Conservation (phyloP, 30 jellyfish, hydroid and myxozoan species). For the Hydra vulgaris region DNA sequence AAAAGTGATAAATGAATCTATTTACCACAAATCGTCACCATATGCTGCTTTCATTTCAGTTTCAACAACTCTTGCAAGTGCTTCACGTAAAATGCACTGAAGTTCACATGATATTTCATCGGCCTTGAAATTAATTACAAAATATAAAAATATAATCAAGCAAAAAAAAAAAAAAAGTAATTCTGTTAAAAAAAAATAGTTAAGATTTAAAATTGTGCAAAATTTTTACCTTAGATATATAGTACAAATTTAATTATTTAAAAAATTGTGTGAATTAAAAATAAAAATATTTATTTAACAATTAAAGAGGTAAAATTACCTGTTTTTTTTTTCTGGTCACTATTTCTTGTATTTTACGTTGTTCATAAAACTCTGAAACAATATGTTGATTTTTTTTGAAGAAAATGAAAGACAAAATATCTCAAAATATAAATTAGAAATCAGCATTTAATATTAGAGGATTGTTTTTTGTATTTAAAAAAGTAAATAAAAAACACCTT, state of each 20-base stretch:
- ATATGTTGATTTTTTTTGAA: background rate
- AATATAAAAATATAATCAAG: background rate
- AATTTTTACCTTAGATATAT: background rate
- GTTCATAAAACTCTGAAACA: constrained; percentile 27
- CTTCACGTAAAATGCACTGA: constrained; percentile 85
- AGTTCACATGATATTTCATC: constrained; percentile 74
- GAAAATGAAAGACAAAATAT: background rate
- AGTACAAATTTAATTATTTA: too few relatives aligned
- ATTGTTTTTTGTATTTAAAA: background rate
- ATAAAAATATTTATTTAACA: too few relatives aligned
- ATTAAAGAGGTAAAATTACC: too few relatives aligned
- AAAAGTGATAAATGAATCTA: too few relatives aligned
- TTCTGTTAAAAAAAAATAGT: background rate
- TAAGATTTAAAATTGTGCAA: background rate
- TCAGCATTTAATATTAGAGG: too few relatives aligned
- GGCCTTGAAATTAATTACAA: too few relatives aligned
- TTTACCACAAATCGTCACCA: constrained; percentile 71
- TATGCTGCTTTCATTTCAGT: constrained; percentile 76
- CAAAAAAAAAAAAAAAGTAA: background rate
- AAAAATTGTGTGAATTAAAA: too few relatives aligned
- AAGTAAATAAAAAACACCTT: constrained; percentile 28
- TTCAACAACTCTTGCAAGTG: constrained; percentile 59
- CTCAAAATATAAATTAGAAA: too few relatives aligned
- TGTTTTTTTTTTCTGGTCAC: constrained; percentile 40
- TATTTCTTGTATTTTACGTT: constrained; percentile 43